A percentile compares a stretch with the other conserved stretches of the same genome.
phyloP scores from a whole-genome alignment of 37 sponge, comb jelly and placozoan species.

The Spongilla lacustris region DNA sequence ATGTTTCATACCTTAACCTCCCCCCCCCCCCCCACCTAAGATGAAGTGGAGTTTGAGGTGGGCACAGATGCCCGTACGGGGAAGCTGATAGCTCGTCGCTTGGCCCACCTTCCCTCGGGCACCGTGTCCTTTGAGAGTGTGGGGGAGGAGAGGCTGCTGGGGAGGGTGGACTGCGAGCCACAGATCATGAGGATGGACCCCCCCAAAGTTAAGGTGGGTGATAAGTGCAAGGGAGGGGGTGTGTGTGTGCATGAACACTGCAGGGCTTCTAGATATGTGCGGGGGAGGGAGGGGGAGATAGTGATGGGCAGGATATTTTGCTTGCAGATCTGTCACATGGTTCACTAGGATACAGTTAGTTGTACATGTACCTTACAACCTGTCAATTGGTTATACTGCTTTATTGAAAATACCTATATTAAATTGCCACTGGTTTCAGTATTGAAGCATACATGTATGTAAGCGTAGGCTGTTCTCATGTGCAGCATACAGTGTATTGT shows the following conservation, averaged over 20 bases:
- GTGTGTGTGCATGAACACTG: background rate
- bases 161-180: constrained; percentile 71
- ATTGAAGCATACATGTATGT: background rate
- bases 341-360: too few relatives aligned
- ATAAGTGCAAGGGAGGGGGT: background rate
- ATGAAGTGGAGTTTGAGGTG: constrained; percentile 79
- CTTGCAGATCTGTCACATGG: too few relatives aligned
- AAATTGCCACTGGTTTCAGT: too few relatives aligned
- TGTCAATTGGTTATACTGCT: too few relatives aligned
- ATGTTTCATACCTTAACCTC: background rate
- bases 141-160: constrained; percentile 62
- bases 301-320: too few relatives aligned
- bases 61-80: constrained; percentile 46
- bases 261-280: too few relatives aligned
- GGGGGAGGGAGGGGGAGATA: background rate
- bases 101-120: constrained; percentile 56
- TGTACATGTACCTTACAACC: constrained; percentile 6
- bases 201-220: background rate
- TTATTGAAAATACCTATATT: too few relatives aligned
- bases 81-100: constrained; percentile 68
- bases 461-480: too few relatives aligned
- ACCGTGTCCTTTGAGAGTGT: constrained; percentile 66
- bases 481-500: too few relatives aligned
- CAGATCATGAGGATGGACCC: background rate
- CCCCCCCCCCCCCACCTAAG: background rate